phyloP scores from a whole-genome alignment of 2,888 invertebrate genomes.

The Scaptomyza polygonia region DNA sequence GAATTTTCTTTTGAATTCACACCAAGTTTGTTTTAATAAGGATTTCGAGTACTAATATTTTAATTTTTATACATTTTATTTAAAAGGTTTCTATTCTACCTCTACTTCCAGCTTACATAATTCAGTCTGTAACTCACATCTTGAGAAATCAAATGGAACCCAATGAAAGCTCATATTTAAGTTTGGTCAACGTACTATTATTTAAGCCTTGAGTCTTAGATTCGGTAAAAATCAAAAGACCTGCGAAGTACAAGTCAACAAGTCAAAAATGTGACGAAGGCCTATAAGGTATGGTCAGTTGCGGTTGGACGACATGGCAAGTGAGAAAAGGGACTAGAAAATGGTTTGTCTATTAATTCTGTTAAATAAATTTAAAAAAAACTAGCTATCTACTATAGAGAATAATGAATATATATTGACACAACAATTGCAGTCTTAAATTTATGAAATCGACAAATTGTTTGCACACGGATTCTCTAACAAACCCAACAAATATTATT shows the following conservation, averaged over 20 bases:
- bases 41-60: neutral
- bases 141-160: neutral
- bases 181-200: too few relatives aligned
- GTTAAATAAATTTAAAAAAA: too few relatives aligned
- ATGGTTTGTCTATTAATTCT: too few relatives aligned
- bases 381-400: neutral
- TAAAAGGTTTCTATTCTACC: neutral
- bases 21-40: neutral
- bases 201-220: neutral
- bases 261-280: too few relatives aligned
- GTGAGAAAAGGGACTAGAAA: neutral
- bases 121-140: neutral
- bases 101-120: neutral
- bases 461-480: conserved; percentile 18
- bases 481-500: neutral
- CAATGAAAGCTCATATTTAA: too few relatives aligned
- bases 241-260: too few relatives aligned
- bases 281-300: neutral
- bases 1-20: neutral
- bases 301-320: neutral
- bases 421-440: neutral
- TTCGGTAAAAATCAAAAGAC: conserved; percentile 7
- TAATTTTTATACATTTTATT: neutral
- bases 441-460: conserved; percentile 15
- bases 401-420: too few relatives aligned